Evolutionary conservation across 1,140 invertebrate species (phyloP).

Genomic region (Latrodectus geometricus): DNA sequence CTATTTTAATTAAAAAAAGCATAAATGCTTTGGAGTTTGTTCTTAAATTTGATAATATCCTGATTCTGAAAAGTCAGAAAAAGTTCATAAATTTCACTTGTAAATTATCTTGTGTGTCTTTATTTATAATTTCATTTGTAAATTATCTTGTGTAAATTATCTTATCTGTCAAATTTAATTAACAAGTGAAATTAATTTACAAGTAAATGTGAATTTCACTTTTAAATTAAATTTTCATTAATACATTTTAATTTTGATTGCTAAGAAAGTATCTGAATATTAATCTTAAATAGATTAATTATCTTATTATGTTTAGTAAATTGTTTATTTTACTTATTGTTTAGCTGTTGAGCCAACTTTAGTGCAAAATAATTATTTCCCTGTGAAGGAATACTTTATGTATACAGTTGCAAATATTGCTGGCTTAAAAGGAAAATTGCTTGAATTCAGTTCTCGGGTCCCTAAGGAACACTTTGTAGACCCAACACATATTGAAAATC

Average conservation of each 20-base stretch:
- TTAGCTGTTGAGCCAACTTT: not conserved
- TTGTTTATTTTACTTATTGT: constrained; percentile 3
- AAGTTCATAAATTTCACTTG: not conserved
- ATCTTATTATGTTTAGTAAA: not conserved
- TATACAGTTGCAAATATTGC: constrained; percentile 49
- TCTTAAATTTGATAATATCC: too few species aligned
- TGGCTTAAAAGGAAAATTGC: constrained; percentile 37
- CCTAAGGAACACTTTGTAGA: constrained; percentile 21
- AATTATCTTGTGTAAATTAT: too few species aligned
- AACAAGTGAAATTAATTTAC: too few species aligned
- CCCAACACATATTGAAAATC: constrained; percentile 13
- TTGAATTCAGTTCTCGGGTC: constrained; percentile 42
- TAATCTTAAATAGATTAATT: not conserved
- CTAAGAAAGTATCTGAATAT: too few species aligned
- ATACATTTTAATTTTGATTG: not conserved
- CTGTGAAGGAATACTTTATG: constrained; percentile 40
- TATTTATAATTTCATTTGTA: too few species aligned
- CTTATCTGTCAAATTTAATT: too few species aligned
- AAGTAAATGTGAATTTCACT: too few species aligned
- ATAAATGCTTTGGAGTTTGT: too few species aligned
- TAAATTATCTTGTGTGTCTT: too few species aligned
- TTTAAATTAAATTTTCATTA: not conserved
- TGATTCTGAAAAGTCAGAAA: too few species aligned
- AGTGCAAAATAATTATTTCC: constrained; percentile 28
- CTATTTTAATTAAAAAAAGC: too few species aligned